Evolutionary conservation across 2,113 vertebrate genomes (phyloP), one percentile per base, ranked within the genome.

Genomic region (Reinhardtius hippoglossoides): DNA sequence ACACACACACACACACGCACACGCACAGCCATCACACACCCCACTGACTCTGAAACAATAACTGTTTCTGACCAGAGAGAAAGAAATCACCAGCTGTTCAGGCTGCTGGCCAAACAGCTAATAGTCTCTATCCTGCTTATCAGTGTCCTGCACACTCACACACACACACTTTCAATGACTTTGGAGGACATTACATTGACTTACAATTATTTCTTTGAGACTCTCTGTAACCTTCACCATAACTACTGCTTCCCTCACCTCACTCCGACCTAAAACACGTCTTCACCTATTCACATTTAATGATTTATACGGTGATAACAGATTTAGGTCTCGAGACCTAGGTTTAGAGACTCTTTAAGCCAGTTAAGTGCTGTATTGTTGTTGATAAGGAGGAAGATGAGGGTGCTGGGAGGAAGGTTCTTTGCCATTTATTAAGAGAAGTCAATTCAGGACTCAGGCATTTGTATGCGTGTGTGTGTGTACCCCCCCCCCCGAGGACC

Each of bases 321-420:
- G 8, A 60, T 37, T 35, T 20, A 18, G 18, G 27, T n/a, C n/a
- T n/a, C n/a, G n/a, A n/a, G n/a, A n/a, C n/a, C n/a, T n/a, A n/a
- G n/a, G n/a, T n/a, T n/a, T n/a, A 20, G 37, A 82, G 73, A 68
- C 77, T 63, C 65, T 86, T 83, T 78, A 81, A 87, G 60, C 64
- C 35, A 63, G 72, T 81, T 86, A 85, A 87, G 82, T 74, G 69
- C 35, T 4, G 12, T 58, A 78, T 76, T 87, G 80, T 80, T 85
- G 77, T 64, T 80, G 58, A 83, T 83, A 70, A 79, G 60, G 63
- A 70, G 67, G 56, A 71, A 71, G 71, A 84, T 79, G 79, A 85
- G 71, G 56, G 50, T 31, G 44, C 6, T 37, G 23, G 56, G 76
- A 80, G 66, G 78, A 83, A 65, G 65, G 52, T 64, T 66, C 66